These are phyloP conservation scores for Druceiella hillmani DNA, from an alignment of 2,888 invertebrate genomes.

Conservation along the genomic window DNA sequence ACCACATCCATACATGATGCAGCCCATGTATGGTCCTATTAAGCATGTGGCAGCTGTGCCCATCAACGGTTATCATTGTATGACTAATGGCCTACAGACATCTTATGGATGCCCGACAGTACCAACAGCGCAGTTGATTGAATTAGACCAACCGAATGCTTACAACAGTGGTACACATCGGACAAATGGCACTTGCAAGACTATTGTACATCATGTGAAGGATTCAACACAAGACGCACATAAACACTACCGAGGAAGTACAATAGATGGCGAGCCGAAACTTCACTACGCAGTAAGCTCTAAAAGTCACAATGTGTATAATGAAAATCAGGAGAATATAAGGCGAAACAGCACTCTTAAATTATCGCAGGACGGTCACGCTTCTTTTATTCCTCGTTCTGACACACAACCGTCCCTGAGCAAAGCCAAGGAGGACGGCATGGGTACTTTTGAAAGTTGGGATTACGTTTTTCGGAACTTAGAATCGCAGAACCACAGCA, in stretches of 20 bases:
- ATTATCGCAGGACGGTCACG: conserved; percentile 27
- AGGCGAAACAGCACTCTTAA: conserved; percentile 21
- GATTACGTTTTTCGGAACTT: conserved; percentile 74
- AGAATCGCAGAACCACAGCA: conserved; percentile 65
- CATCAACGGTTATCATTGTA: conserved; percentile 40
- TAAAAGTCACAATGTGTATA: conserved; percentile 12
- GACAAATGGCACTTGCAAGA: too few species aligned
- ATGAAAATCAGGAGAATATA: conserved; percentile 20
- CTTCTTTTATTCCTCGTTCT: conserved; percentile 37
- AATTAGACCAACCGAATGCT: conserved; percentile 50
- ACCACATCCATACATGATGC: conserved; percentile 41
- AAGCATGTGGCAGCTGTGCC: conserved; percentile 45
- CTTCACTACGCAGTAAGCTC: too few species aligned
- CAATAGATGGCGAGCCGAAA: too few species aligned
- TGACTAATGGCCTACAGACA: conserved; percentile 28
- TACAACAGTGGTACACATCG: conserved; percentile 46
- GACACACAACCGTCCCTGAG: conserved; percentile 46
- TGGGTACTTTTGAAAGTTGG: conserved; percentile 70
- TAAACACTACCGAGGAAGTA: too few species aligned
- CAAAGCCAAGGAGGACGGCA: conserved; percentile 58
- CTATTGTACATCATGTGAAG: too few species aligned
- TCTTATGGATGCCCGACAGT: conserved; percentile 48
- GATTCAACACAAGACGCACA: too few species aligned
- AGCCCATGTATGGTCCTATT: conserved; percentile 41
- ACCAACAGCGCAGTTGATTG: conserved; percentile 64